Conservation (phyloP, 2,113 vertebrate species). For the Suncus etruscus region DNA sequence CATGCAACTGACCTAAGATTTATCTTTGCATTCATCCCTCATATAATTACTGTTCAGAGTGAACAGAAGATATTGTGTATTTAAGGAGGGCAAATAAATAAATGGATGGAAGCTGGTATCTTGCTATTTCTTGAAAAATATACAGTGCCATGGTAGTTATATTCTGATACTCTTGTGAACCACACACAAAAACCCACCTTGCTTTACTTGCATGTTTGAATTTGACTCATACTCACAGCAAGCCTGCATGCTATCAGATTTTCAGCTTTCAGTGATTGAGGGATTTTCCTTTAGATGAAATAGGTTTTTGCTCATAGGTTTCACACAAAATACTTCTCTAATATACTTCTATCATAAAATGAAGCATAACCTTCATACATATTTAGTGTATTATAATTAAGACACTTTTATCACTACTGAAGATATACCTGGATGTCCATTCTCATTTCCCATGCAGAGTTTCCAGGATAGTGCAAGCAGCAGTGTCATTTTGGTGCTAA, state of each 20-base stretch:
- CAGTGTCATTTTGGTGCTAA: neutral
- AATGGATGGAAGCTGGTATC: constrained; percentile 16
- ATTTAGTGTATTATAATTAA: constrained; percentile 71
- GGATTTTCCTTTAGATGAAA: neutral
- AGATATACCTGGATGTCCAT: constrained; percentile 62
- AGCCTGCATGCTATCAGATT: neutral
- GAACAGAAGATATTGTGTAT: constrained; percentile 23
- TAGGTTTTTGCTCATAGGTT: neutral
- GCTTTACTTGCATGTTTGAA: neutral
- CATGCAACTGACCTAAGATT: constrained; percentile 24
- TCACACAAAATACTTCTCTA: constrained; percentile 37
- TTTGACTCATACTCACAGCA: neutral
- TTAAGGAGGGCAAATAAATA: constrained; percentile 30
- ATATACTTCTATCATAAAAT: constrained; percentile 72
- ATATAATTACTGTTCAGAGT: neutral
- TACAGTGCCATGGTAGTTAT: neutral
- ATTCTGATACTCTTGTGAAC: constrained; percentile 39
- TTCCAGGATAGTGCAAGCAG: neutral
- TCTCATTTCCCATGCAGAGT: constrained; percentile 62
- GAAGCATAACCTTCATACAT: constrained; percentile 57
- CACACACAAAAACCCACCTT: neutral
- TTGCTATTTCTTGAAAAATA: constrained; percentile 39
- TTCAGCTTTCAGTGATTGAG: neutral
- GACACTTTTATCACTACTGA: constrained; percentile 68
- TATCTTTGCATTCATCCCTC: constrained; percentile 40